These are phyloP conservation scores for Cyanoderma ruficeps DNA, from an alignment of 2,113 vertebrate genomes.

Conservation along the genomic window DNA sequence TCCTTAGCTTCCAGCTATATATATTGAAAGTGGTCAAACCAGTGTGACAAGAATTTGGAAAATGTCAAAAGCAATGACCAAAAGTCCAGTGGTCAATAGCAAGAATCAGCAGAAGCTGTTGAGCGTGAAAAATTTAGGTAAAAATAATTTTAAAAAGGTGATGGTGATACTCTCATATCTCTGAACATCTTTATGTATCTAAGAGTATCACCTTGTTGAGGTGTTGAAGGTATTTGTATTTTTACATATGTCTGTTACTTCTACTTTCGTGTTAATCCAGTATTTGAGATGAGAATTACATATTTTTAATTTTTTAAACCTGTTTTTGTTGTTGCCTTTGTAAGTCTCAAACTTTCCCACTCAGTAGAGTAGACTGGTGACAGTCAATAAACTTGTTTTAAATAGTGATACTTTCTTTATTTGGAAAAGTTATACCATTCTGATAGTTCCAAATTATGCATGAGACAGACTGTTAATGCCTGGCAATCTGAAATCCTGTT, in stretches of 20 bases:
- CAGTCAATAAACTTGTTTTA: not conserved
- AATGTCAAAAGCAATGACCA: slow-evolving; percentile 38
- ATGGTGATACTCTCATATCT: not conserved
- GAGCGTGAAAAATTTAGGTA: slow-evolving; percentile 90
- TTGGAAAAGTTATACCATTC: not conserved
- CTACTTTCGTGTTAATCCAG: not conserved
- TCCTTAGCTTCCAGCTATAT: slow-evolving; percentile 75
- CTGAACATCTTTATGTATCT: not conserved
- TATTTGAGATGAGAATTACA: not conserved
- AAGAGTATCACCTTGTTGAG: not conserved
- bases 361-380: not conserved
- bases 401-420: not conserved
- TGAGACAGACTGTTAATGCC: not conserved
- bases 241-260: not conserved
- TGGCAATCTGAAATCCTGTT: not conserved
- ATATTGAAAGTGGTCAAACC: slow-evolving; percentile 65
- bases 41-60: slow-evolving; percentile 59
- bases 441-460: not conserved
- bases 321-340: not conserved
- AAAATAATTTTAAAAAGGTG: not conserved
- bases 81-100: slow-evolving; percentile 51
- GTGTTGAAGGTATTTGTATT: not conserved
- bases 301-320: not conserved
- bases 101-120: slow-evolving; percentile 74
- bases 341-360: not conserved